phyloP scores from a whole-genome alignment of 2,797 vertebrate genomes.

The Staurois parvus region DNA sequence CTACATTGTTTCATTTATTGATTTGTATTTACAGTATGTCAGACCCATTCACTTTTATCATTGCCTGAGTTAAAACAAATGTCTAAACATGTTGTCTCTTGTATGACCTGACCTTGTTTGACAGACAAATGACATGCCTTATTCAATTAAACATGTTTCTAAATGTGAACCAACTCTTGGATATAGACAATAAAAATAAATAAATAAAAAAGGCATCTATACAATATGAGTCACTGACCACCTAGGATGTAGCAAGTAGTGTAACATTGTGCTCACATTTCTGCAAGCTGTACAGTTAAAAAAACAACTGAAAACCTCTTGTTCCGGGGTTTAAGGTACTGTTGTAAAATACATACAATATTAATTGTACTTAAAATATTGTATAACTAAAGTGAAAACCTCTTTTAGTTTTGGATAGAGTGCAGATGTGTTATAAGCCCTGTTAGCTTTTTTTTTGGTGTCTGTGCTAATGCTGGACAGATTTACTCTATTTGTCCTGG shows the following conservation, averaged over 20 bases:
- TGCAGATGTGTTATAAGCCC: too few species aligned
- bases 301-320: too few species aligned
- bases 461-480: too few species aligned
- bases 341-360: constrained; percentile 11
- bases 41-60: background rate
- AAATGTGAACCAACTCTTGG: background rate
- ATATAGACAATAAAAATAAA: background rate
- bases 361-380: too few species aligned
- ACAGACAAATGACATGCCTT: background rate
- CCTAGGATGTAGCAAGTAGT: background rate
- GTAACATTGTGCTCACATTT: background rate
- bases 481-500: too few species aligned
- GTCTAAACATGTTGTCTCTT: background rate
- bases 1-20: background rate
- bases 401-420: too few species aligned
- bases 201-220: background rate
- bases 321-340: background rate
- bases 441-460: too few species aligned
- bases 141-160: constrained; percentile 2
- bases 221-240: background rate
- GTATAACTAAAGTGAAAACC: too few species aligned
- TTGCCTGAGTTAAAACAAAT: background rate
- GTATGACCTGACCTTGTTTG: constrained; percentile 12
- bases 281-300: too few species aligned
- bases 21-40: background rate